Conservation (phyloP, 1,140 invertebrate species). For the Campoletis sonorensis region DNA sequence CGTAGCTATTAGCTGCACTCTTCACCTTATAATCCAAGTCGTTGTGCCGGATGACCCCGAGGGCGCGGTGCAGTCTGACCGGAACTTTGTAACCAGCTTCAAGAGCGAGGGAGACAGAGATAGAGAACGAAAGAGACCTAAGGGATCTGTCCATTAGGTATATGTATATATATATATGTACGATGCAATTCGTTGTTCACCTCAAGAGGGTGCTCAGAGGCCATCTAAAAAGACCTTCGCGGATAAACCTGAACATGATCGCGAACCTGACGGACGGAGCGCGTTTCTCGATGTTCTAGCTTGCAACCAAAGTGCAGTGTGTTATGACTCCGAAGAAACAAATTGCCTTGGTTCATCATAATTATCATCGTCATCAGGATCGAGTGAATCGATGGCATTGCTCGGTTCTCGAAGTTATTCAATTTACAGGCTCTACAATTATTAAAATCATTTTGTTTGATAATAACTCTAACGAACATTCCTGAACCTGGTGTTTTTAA, state of each 20-base stretch:
- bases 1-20: constrained; percentile 54
- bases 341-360: background rate
- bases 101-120: background rate
- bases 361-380: constrained; percentile 34
- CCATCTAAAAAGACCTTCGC: background rate
- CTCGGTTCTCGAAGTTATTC: constrained; percentile 6
- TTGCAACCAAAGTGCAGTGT: background rate
- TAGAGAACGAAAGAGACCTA: background rate
- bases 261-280: constrained; percentile 24
- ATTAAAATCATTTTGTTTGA: background rate
- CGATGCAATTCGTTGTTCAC: constrained; percentile 36
- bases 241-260: constrained; percentile 3
- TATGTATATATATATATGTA: constrained; percentile 18
- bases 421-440: too few species aligned
- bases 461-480: background rate
- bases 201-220: background rate
- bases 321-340: background rate
- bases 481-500: background rate
- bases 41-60: constrained; percentile 52
- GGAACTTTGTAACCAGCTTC: constrained; percentile 39
- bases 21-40: constrained; percentile 57
- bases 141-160: background rate
- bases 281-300: constrained; percentile 16
- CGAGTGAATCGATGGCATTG: constrained; percentile 9
- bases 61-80: constrained; percentile 43